A percentile compares a stretch with the other conserved stretches of the same genome.
phyloP scores from a whole-genome alignment of 2,888 invertebrate genomes.

The Orthosia cruda region DNA sequence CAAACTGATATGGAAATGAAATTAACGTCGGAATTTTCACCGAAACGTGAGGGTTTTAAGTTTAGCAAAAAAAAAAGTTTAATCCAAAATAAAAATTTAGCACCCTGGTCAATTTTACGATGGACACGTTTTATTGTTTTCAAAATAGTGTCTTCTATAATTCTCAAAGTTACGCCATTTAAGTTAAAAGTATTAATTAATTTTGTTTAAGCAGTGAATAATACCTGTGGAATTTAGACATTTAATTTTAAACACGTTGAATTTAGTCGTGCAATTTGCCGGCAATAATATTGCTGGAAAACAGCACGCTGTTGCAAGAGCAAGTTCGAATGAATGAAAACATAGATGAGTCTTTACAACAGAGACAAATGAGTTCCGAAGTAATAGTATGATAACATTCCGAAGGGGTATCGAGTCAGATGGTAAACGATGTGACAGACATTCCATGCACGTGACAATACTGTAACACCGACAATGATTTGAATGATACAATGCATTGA shows the following conservation, averaged over 20 bases:
- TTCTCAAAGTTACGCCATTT: constrained; percentile 2
- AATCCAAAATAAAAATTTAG: constrained; percentile 29
- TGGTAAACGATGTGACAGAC: constrained; percentile 29
- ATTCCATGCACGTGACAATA: constrained; percentile 51
- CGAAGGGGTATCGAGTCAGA: constrained; percentile 21
- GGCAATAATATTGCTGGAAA: constrained; percentile 34
- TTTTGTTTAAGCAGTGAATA: constrained; percentile 36
- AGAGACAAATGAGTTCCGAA: constrained; percentile 36
- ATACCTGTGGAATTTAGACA: constrained; percentile 59
- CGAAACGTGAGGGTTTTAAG: constrained; percentile 34
- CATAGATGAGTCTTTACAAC: constrained; percentile 36
- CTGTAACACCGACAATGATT: constrained; percentile 30
- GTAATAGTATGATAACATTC: constrained; percentile 22
- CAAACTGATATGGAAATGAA: constrained; percentile 59
- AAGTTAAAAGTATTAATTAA: constrained; percentile 20
- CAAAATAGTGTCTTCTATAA: constrained; percentile 22
- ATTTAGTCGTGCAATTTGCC: constrained; percentile 30
- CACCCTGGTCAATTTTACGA: constrained; percentile 29
- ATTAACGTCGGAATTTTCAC: constrained; percentile 37
- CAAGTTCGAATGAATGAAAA: constrained; percentile 41
- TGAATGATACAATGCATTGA: constrained; percentile 33
- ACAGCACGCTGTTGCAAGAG: constrained; percentile 31
- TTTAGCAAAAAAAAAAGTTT: constrained; percentile 23
- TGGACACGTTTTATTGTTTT: constrained; percentile 37
- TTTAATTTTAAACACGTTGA: constrained; percentile 47